Evolutionary conservation across 2,888 invertebrate genomes (phyloP).

Genomic region (Tromatobia lineatoria): DNA sequence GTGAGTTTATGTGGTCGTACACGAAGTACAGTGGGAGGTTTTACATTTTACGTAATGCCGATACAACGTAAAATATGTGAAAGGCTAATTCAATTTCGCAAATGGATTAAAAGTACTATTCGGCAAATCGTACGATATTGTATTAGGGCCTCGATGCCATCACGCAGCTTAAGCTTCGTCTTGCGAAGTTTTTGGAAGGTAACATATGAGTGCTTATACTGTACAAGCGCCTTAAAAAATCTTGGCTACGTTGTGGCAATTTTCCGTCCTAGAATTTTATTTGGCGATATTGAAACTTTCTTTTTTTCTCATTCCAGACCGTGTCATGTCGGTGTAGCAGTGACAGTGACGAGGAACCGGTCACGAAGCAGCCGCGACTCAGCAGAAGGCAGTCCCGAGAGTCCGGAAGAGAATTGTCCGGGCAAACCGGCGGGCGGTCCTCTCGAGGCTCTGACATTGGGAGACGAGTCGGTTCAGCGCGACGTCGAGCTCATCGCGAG

Average conservation of each 20-base stretch:
- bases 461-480: slow-evolving; percentile 67
- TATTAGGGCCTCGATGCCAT: no score
- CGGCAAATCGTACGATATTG: no score
- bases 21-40: no score
- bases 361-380: slow-evolving; percentile 91
- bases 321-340: slow-evolving; percentile 87
- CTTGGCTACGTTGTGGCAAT: not conserved
- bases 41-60: no score
- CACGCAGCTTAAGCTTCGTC: no score
- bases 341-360: slow-evolving; percentile 91
- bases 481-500: slow-evolving; percentile 67
- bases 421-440: slow-evolving; percentile 60
- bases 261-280: slow-evolving; percentile 1
- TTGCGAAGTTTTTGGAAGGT: no score
- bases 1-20: slow-evolving; percentile 4
- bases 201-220: no score
- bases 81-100: no score
- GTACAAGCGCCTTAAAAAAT: not conserved
- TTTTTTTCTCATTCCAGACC: slow-evolving; percentile 85
- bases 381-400: slow-evolving; percentile 80
- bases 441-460: slow-evolving; percentile 62
- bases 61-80: no score
- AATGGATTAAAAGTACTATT: no score
- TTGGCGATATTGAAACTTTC: not conserved
- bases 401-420: slow-evolving; percentile 71